phyloP scores from a whole-genome alignment of 2,113 vertebrate genomes.

The Polypterus senegalus region DNA sequence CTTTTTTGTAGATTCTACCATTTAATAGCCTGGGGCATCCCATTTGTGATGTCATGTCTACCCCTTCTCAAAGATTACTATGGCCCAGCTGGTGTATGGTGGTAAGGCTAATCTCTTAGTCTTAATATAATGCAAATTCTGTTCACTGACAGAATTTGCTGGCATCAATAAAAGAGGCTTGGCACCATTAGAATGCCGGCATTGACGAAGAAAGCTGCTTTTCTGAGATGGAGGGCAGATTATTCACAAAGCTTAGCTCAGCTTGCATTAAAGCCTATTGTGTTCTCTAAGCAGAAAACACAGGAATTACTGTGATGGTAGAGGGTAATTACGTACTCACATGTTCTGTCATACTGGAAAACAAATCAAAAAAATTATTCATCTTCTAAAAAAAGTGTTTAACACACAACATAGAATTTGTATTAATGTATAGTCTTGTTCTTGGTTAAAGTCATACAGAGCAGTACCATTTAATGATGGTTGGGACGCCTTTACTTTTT shows the following conservation, averaged over 20 bases:
- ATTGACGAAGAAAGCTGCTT: neutral
- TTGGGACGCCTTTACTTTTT: neutral
- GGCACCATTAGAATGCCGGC: neutral
- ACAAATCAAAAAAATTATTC: neutral
- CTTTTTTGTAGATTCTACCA: slow-evolving; percentile 48
- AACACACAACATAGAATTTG: neutral
- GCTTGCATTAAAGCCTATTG: neutral
- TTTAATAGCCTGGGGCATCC: slow-evolving; percentile 53
- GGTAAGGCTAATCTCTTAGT: slow-evolving; percentile 29
- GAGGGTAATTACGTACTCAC: neutral
- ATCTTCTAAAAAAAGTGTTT: neutral
- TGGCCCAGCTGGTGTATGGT: slow-evolving; percentile 51
- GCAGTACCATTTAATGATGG: neutral
- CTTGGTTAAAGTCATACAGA: neutral
- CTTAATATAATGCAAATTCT: slow-evolving; percentile 7
- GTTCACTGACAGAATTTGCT: neutral
- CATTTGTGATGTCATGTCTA: slow-evolving; percentile 46
- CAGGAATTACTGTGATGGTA: neutral
- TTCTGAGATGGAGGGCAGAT: neutral
- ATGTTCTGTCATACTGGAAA: neutral
- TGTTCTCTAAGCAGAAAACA: neutral
- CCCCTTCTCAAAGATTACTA: slow-evolving; percentile 49
- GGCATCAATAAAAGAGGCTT: neutral
- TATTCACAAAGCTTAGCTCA: neutral
- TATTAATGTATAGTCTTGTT: neutral